phyloP scores from a whole-genome alignment of 2,797 vertebrate genomes.

The Sebastes melanostomus region DNA sequence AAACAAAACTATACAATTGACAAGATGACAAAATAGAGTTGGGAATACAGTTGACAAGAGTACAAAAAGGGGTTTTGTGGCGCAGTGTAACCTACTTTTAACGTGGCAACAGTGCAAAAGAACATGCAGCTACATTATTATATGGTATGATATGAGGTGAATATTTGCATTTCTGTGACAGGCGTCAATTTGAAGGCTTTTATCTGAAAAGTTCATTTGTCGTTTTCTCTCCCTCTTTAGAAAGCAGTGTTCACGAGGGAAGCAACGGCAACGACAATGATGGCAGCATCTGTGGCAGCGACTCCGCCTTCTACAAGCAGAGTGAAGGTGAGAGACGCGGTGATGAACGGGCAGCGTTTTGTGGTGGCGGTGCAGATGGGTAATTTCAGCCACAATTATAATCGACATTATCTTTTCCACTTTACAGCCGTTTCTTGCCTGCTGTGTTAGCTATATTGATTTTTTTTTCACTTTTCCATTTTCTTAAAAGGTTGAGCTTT shows the following conservation, averaged over 20 bases:
- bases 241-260: constrained; percentile 88
- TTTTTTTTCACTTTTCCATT: constrained; percentile 26
- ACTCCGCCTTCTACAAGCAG: constrained; percentile 93
- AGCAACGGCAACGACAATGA: constrained; percentile 92
- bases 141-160: constrained; percentile 13
- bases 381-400: constrained; percentile 21
- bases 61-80: constrained; percentile 30
- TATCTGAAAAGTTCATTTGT: constrained; percentile 15
- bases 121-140: constrained; percentile 3
- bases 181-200: constrained; percentile 23
- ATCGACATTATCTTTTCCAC: constrained; percentile 9
- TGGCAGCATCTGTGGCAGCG: constrained; percentile 92
- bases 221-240: constrained; percentile 63
- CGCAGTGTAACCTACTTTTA: constrained; percentile 43
- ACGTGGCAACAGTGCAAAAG: not conserved
- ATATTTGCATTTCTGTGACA: constrained; percentile 40
- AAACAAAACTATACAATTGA: constrained; percentile 35
- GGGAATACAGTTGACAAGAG: constrained; percentile 42
- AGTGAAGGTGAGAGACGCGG: constrained; percentile 85
- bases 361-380: not conserved
- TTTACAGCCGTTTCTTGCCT: not conserved
- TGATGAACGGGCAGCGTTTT: not conserved
- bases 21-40: constrained; percentile 25
- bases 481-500: constrained; percentile 28
- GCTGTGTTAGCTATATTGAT: not conserved